Evolutionary conservation across 2,797 vertebrate genomes (phyloP), one percentile per base, ranked within the genome.

Genomic region (Propithecus perrieri): DNA sequence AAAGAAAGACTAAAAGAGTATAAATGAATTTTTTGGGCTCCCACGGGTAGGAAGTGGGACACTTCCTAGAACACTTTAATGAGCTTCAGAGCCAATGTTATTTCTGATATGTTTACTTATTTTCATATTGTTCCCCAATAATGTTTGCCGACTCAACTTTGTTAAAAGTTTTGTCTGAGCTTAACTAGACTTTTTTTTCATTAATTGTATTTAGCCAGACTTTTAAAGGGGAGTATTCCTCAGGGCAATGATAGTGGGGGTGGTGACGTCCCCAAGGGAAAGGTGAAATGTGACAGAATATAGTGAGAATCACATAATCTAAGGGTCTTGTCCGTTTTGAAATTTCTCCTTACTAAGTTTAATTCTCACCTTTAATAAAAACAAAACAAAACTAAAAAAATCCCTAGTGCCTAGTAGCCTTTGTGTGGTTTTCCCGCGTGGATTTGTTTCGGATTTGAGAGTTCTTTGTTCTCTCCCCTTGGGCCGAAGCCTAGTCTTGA

Each of bases 381-480:
- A 18, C 4, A 92, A 92, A 96, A 38, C 53, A 92, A 91, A 96
- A 35, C 53, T 74, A 78, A 69, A 65, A 57, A 43, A 88, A n/a
- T 10, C 11, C 24, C 46, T 85, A 63, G 48, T 78, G 10, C 67
- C 81, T 79, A 28, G 67, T 38, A 93, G 81, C 43, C 10, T 95
- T 63, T 74, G 28, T 10, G 28, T 71, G 43, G 48, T 30, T 83
- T 87, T 67, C 48, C 55, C 80, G 41, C 11, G 28, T 53, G 50
- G 12, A 86, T 93, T 94, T 95, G 15, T 78, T 94, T 48, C 75
- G 86, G 72, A 74, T 53, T 55, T 38, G 57, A 87, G 59, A 74
- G 10, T 83, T 48, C 65, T 79, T 90, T 91, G 30, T 80, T 85
- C 38, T 89, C 35, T 80, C 13, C 55, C 7, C 24, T 94, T 93